These are phyloP conservation scores for Acrossocheilus wenchowensis DNA, from an alignment of 2,797 vertebrate genomes.

Conservation along the genomic window DNA sequence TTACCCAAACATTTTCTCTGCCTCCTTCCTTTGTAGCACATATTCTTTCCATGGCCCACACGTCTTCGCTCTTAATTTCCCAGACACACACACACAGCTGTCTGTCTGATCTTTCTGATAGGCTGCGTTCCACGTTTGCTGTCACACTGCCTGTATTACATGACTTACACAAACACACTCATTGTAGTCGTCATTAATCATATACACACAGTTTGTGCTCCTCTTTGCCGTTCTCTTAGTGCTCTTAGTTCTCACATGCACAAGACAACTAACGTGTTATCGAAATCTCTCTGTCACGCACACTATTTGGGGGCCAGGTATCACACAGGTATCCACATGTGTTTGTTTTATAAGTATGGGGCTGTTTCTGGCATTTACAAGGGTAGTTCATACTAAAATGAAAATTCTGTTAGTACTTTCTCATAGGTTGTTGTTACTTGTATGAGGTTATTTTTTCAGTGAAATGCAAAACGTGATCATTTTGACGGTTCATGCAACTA, in stretches of 20 bases:
- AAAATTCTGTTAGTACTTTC: slow-evolving; percentile 72
- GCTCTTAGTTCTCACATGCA: background rate
- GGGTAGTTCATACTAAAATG: slow-evolving; percentile 5
- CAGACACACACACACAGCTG: slow-evolving; percentile 12
- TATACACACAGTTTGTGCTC: slow-evolving; percentile 33
- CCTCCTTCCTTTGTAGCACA: slow-evolving; percentile 10
- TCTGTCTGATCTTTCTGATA: slow-evolving; percentile 62
- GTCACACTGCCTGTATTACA: slow-evolving; percentile 69
- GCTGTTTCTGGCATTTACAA: slow-evolving; percentile 13
- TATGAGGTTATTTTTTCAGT: background rate
- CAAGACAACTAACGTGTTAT: background rate
- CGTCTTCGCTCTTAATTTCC: slow-evolving; percentile 26
- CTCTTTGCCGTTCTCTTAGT: background rate
- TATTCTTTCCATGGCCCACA: slow-evolving; percentile 10
- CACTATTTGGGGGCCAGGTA: background rate
- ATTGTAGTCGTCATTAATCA: slow-evolving; percentile 75
- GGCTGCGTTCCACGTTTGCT: slow-evolving; percentile 61
- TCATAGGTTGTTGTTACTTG: slow-evolving; percentile 53
- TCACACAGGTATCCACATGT: slow-evolving; percentile 20
- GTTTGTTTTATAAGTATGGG: slow-evolving; percentile 30
- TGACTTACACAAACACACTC: slow-evolving; percentile 70
- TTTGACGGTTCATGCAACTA: too few relatives aligned
- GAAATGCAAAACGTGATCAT: background rate
- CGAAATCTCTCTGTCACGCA: background rate
- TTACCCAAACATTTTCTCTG: slow-evolving; percentile 47